These are phyloP conservation scores for Rhopalosiphum padi DNA, from an alignment of 1,140 invertebrate genomes.

Conservation along the genomic window DNA sequence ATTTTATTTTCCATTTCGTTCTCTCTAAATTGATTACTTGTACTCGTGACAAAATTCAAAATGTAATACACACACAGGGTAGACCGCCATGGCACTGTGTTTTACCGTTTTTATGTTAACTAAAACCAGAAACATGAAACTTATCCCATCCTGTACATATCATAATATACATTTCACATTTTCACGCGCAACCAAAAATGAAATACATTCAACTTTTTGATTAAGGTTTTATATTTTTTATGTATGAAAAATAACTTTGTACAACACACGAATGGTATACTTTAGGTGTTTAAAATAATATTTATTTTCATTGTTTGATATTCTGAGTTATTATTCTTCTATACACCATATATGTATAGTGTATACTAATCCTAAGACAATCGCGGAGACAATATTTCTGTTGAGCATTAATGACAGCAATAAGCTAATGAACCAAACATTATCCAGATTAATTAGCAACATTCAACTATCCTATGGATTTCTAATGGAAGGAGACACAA, in stretches of 20 bases:
- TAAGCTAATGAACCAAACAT: too few species aligned
- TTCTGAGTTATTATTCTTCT: not conserved
- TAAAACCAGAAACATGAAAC: not conserved
- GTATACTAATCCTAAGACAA: not conserved
- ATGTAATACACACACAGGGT: not conserved
- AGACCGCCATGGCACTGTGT: not conserved
- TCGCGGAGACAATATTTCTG: not conserved
- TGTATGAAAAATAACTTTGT: not conserved
- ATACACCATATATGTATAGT: not conserved
- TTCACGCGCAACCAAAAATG: not conserved
- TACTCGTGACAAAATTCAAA: not conserved
- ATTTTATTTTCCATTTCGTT: not conserved
- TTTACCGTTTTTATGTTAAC: not conserved
- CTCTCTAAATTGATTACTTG: not conserved
- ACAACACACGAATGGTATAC: not conserved
- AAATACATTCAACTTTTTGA: conserved; percentile 1
- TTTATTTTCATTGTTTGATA: not conserved
- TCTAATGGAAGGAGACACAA: too few species aligned
- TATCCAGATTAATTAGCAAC: not conserved
- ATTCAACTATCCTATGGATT: too few species aligned
- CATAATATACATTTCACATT: not conserved
- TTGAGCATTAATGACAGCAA: not conserved
- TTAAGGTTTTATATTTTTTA: not conserved
- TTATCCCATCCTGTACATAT: not conserved
- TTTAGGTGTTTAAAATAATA: not conserved